These are phyloP conservation scores for Syngnathus typhle DNA, from an alignment of 2,113 vertebrate genomes.

Conservation along the genomic window DNA sequence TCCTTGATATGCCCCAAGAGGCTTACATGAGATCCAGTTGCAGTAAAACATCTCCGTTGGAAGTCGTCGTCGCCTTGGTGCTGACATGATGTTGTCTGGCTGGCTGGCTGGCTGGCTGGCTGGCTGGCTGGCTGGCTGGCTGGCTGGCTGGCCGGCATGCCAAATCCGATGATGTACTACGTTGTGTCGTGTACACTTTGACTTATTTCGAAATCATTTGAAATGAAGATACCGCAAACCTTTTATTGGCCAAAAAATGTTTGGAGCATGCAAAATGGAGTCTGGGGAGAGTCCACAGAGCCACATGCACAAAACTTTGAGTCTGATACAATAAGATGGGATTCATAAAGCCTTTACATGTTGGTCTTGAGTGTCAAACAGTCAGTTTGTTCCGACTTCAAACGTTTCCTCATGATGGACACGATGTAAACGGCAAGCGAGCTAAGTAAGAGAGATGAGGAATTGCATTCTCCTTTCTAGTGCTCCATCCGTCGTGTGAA, in stretches of 20 bases:
- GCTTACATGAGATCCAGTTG: background rate
- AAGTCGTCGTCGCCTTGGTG: constrained; percentile 1
- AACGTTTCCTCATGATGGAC: too few relatives aligned
- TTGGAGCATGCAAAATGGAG: background rate
- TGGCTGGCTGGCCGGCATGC: background rate
- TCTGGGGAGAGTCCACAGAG: background rate
- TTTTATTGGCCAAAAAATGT: background rate
- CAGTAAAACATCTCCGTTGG: background rate
- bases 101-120: background rate
- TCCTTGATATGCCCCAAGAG: constrained; percentile 1
- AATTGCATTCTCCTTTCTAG: background rate
- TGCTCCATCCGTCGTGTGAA: background rate
- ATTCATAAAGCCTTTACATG: background rate
- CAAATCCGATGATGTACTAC: background rate
- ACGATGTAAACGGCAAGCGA: too few relatives aligned
- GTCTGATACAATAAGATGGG: background rate
- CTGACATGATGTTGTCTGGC: constrained; percentile 5
- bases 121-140: background rate
- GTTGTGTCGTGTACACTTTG: background rate
- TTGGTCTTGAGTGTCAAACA: background rate
- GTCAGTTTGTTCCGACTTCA: too few relatives aligned
- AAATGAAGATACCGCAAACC: background rate
- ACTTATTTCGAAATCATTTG: background rate
- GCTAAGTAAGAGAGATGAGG: background rate
- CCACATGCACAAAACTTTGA: constrained; percentile 21